These are phyloP conservation scores for Delphinapterus leucas DNA, from an alignment of 2,113 vertebrate genomes.

Conservation along the genomic window DNA sequence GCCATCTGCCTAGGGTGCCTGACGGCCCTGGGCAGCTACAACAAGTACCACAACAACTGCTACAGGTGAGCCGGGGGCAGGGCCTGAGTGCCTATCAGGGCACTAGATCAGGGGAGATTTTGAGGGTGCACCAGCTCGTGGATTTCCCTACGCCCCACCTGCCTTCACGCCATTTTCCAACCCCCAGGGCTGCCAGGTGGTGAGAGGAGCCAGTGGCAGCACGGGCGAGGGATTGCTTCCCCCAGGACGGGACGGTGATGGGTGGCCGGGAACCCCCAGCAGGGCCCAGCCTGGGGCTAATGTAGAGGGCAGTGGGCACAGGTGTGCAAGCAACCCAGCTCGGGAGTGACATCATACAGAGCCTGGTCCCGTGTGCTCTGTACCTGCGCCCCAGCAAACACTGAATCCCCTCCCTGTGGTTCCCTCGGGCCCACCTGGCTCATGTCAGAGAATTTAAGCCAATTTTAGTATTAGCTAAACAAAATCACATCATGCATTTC, in stretches of 20 bases:
- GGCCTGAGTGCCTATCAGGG: too few relatives aligned
- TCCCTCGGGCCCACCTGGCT: not conserved
- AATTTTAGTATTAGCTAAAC: not conserved
- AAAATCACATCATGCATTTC: not conserved
- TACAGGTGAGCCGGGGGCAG: slow-evolving; percentile 86
- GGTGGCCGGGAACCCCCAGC: not conserved
- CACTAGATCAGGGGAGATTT: not conserved
- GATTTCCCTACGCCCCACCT: not conserved
- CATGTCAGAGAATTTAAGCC: not conserved
- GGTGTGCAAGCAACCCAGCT: not conserved
- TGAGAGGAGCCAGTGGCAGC: not conserved
- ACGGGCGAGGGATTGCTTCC: not conserved
- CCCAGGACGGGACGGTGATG: not conserved
- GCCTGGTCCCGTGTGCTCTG: not conserved
- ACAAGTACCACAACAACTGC: slow-evolving; percentile 96
- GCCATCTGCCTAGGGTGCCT: slow-evolving; percentile 94
- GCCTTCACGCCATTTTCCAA: not conserved
- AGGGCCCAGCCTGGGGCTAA: too few relatives aligned
- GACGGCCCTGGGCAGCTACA: slow-evolving; percentile 95
- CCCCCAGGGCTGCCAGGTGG: not conserved
- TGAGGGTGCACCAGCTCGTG: not conserved
- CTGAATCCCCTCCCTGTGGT: fast-evolving
- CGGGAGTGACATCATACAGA: fast-evolving
- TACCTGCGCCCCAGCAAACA: not conserved
- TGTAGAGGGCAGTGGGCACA: not conserved